Conservation (phyloP, 2,797 vertebrate species). For the Aplochiton taeniatus region DNA sequence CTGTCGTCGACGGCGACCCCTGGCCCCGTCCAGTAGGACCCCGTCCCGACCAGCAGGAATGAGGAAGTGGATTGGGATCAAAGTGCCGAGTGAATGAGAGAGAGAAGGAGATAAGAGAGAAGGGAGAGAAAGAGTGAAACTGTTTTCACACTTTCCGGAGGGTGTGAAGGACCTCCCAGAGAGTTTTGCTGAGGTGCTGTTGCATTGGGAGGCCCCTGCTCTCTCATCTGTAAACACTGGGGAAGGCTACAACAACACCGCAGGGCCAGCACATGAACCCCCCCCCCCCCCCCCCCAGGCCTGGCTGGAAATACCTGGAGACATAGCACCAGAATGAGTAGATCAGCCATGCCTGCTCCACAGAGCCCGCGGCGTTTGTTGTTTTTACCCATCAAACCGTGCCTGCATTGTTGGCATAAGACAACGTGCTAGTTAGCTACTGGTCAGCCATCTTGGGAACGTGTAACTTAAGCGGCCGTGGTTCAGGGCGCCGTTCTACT, state of each 20-base stretch:
- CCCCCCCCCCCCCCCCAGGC: slow-evolving; percentile 28
- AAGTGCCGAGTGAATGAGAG: not conserved
- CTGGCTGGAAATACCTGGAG: slow-evolving; percentile 45
- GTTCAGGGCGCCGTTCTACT: too few relatives aligned
- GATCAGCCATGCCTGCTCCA: not conserved
- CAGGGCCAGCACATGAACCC: slow-evolving; percentile 46
- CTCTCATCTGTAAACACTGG: slow-evolving; percentile 50
- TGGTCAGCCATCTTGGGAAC: too few relatives aligned
- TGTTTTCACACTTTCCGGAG: not conserved
- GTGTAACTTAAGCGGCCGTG: too few relatives aligned
- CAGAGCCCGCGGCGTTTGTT: too few relatives aligned
- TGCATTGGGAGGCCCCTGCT: slow-evolving; percentile 16
- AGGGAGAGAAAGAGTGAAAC: not conserved
- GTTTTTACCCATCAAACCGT: too few relatives aligned
- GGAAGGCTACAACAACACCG: slow-evolving; percentile 48
- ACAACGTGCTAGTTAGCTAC: too few relatives aligned
- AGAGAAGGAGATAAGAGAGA: not conserved
- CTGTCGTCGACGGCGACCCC: not conserved
- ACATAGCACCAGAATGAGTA: slow-evolving; percentile 23
- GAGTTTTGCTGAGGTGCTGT: slow-evolving; percentile 40
- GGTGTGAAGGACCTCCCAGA: not conserved
- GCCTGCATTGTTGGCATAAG: too few relatives aligned
- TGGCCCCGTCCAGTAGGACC: slow-evolving; percentile 7
- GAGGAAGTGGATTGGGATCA: slow-evolving; percentile 27
- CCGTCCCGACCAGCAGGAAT: slow-evolving; percentile 21